Base-by-base conservation (phyloP, 2,797 vertebrate genomes). In the Crenuchus spilurus region DNA sequence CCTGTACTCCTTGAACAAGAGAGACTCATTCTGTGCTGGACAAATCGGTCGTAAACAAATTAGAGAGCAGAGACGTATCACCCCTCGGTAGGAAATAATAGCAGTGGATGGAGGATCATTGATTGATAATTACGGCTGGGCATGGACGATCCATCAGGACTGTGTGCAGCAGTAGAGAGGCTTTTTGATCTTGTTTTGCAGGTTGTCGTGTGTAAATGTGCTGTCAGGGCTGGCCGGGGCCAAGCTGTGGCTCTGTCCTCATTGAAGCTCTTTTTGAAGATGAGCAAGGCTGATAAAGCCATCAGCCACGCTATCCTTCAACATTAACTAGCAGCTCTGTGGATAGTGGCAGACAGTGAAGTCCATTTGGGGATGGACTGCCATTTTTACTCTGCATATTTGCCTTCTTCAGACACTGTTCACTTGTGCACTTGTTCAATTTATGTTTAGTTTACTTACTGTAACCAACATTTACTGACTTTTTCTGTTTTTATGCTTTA, bases 231-330 rank as follows among this genome's bases (percentile, higher is more conserved):
- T 1, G 14, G 74, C 75, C 55, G 18, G 33, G 73, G 70, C 41
- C 10, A 65, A 67, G 60, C 28, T 35, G 83, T 81, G 63, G 77
- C 84, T 80, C 78, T 83, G 64, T 78, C 83, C 88, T 87, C 82
- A 85, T 86, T 37, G 88, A 87, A 37, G 76, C 68, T 65, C 80
- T 76, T 78, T 82, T 55, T 49, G 73, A 60, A 85, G 86, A 88
- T 87, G 82, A 87, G 83, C 77, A 80, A 75, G 72, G 69, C 81
- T 82, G 85, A 91, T 91, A 88, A 89, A 87, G 80, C 82, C 82
- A 86, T 87, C 84, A 86, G 84, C 37, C 37, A 33, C 26, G 20
- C 51, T n/a, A 63, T 72, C 72, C 79, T 72, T 89, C 85, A 87
- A 35, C 70, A 67, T 84, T 4, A 20, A 74, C 74, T 84, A 83